These are phyloP conservation scores for Shinisaurus crocodilurus DNA, from an alignment of 2,113 vertebrate genomes.

Conservation along the genomic window DNA sequence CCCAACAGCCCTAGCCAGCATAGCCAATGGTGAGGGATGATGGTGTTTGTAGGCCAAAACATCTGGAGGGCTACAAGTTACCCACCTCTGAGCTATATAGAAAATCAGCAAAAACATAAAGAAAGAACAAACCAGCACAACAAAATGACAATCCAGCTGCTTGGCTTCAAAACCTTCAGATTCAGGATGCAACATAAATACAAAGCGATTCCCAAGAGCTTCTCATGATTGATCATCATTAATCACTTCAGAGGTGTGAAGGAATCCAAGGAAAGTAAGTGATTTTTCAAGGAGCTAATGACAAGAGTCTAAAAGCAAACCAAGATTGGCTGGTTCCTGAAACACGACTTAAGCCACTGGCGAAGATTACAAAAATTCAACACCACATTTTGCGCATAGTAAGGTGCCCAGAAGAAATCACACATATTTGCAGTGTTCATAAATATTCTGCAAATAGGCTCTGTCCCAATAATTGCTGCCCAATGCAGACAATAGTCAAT, in stretches of 20 bases:
- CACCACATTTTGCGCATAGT: neutral
- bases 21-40: too few relatives aligned
- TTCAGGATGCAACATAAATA: neutral
- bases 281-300: slow-evolving; percentile 20
- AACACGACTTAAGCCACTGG: neutral
- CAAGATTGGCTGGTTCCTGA: neutral
- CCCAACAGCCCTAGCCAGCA: too few relatives aligned
- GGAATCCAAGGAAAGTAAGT: neutral
- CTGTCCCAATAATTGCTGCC: neutral
- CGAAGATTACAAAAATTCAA: neutral
- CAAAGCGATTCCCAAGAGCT: slow-evolving; percentile 20
- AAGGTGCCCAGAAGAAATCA: neutral
- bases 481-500: neutral
- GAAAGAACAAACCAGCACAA: neutral
- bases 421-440: neutral
- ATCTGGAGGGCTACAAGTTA: neutral
- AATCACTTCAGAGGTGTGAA: slow-evolving; percentile 13
- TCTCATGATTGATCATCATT: neutral
- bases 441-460: neutral
- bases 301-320: slow-evolving; percentile 5
- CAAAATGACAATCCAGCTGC: neutral
- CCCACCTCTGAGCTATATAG: neutral
- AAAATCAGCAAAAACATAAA: neutral
- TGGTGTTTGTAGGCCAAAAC: neutral
- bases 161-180: neutral